Evolutionary conservation across 2,888 invertebrate species (phyloP).

Genomic region (Exocentrus adspersus): DNA sequence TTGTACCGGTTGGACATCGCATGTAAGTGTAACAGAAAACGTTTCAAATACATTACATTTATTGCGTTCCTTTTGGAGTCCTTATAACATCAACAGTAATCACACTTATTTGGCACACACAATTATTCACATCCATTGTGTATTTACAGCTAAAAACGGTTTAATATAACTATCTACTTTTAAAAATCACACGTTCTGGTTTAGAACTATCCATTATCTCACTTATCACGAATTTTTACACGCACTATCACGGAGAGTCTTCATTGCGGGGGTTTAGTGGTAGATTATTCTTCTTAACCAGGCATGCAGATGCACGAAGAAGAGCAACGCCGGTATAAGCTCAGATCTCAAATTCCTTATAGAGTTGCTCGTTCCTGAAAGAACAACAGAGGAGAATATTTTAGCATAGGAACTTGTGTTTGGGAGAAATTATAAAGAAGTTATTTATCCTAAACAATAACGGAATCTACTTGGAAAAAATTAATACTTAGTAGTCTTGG

Average conservation of each 20-base stretch:
- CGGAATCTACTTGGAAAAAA: no score
- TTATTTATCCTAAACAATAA: no score
- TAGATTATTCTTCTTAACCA: slow-evolving; percentile 39
- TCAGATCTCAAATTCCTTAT: slow-evolving; percentile 22
- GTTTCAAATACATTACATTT: slow-evolving; percentile 26
- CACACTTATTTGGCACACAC: slow-evolving; percentile 40
- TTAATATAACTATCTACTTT: not conserved
- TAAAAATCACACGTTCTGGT: slow-evolving; percentile 35
- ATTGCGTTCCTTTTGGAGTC: slow-evolving; percentile 35
- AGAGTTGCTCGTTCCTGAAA: slow-evolving; percentile 37
- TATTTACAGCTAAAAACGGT: slow-evolving; percentile 19
- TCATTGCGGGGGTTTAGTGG: slow-evolving; percentile 19
- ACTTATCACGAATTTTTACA: slow-evolving; percentile 45
- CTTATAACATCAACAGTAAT: slow-evolving; percentile 38
- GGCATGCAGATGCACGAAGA: slow-evolving; percentile 41
- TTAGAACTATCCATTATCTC: slow-evolving; percentile 25
- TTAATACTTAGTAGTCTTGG: no score
- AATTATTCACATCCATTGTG: slow-evolving; percentile 23
- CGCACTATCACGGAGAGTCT: slow-evolving; percentile 41
- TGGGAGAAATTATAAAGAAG: no score
- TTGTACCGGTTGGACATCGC: slow-evolving; percentile 13
- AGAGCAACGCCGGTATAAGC: slow-evolving; percentile 30
- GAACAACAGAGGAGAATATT: not conserved
- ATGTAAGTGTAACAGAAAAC: slow-evolving; percentile 6
- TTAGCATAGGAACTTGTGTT: no score